These are phyloP conservation scores for Oncorhynchus nerka DNA, from an alignment of 2,113 vertebrate species.

Conservation along the genomic window DNA sequence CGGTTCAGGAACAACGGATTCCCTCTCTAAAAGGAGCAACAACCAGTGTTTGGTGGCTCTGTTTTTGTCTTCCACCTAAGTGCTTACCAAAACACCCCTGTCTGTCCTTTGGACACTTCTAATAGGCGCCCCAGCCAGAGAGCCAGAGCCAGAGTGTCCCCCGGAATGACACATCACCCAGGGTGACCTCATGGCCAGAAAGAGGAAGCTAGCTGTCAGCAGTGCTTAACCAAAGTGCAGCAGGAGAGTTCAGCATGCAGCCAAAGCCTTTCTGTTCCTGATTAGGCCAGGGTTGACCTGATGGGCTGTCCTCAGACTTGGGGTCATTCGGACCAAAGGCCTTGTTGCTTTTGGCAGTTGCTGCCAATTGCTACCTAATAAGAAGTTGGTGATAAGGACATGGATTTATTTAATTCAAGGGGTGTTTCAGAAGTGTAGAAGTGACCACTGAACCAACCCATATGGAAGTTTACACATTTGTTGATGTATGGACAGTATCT, in stretches of 20 bases:
- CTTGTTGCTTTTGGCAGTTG: background rate
- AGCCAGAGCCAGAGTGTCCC: constrained; percentile 54
- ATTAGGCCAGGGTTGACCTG: constrained; percentile 19
- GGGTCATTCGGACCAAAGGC: constrained; percentile 7
- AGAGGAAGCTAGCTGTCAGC: constrained; percentile 60
- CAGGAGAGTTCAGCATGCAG: constrained; percentile 43
- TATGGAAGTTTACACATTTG: background rate
- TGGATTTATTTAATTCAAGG: background rate
- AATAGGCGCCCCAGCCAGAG: constrained; percentile 56
- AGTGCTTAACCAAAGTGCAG: constrained; percentile 39
- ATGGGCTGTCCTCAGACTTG: constrained; percentile 15
- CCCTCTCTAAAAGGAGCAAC: constrained; percentile 13
- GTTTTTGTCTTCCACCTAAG: constrained; percentile 65
- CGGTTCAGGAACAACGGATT: constrained; percentile 59
- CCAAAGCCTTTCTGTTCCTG: constrained; percentile 38
- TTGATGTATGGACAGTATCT: background rate
- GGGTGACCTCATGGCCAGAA: constrained; percentile 58
- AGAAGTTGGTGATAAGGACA: background rate
- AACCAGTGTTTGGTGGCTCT: constrained; percentile 40
- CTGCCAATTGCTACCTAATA: background rate
- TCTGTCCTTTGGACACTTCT: constrained; percentile 48
- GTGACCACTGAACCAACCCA: background rate
- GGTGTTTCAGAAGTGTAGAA: background rate
- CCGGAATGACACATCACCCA: constrained; percentile 53
- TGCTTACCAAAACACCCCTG: constrained; percentile 68